A percentile compares a stretch with the other conserved stretches of the same genome.
These are phyloP conservation scores for Chiroxiphia lanceolata DNA, from an alignment of 2,797 vertebrate genomes.

Conservation along the genomic window DNA sequence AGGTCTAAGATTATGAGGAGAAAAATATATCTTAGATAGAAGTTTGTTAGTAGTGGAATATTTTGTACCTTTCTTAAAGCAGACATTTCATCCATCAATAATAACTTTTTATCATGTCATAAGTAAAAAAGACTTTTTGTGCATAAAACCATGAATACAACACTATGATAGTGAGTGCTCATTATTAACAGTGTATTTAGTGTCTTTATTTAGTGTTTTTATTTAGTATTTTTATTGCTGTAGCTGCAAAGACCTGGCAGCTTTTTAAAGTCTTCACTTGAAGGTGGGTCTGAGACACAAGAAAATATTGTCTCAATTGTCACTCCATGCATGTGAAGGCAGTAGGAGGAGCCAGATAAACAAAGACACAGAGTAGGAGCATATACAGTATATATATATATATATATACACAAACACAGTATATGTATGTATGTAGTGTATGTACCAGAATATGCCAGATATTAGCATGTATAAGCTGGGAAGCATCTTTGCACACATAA, in stretches of 20 bases:
- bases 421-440: too few species aligned
- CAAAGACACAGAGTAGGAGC: background rate
- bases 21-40: background rate
- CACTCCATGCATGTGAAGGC: background rate
- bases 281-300: background rate
- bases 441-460: background rate
- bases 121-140: background rate
- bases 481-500: background rate
- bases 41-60: background rate
- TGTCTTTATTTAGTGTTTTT: background rate
- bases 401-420: too few species aligned
- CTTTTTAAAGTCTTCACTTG: background rate
- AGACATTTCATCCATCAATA: background rate
- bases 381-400: background rate
- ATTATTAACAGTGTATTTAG: background rate
- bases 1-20: background rate
- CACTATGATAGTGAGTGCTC: background rate
- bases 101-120: background rate
- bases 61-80: background rate
- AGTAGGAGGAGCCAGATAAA: background rate
- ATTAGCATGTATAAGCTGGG: background rate
- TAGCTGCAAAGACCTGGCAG: background rate
- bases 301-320: background rate
- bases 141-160: background rate
- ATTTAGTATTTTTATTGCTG: background rate